These are phyloP conservation scores for Aphelinus certus DNA, from an alignment of 1,140 invertebrate genomes.

Conservation along the genomic window DNA sequence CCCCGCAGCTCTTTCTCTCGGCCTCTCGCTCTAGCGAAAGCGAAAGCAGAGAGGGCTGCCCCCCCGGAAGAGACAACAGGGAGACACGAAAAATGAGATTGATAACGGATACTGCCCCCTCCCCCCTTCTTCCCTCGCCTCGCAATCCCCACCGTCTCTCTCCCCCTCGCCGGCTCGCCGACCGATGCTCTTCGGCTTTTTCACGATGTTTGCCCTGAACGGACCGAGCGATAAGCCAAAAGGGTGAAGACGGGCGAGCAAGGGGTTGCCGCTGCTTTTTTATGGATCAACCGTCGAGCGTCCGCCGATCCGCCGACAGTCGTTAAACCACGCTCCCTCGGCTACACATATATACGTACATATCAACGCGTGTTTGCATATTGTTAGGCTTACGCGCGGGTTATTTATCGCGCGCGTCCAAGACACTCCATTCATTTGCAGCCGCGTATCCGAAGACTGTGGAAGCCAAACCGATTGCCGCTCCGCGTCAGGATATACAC, in stretches of 20 bases:
- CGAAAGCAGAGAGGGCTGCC: constrained; percentile 43
- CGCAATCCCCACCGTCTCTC: not conserved
- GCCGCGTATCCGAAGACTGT: too few species aligned
- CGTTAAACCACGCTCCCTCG: constrained; percentile 29
- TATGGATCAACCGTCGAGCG: constrained; percentile 10
- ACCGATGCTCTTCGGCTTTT: constrained; percentile 60
- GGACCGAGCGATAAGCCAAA: constrained; percentile 58
- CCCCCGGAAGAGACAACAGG: constrained; percentile 33
- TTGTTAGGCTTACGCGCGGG: constrained; percentile 28
- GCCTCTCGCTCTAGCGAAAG: not conserved
- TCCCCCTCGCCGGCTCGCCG: not conserved
- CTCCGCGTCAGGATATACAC: constrained; percentile 14
- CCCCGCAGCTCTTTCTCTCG: not conserved
- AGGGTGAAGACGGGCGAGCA: constrained; percentile 9
- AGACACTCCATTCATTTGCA: too few species aligned
- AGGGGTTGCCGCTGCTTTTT: constrained; percentile 19
- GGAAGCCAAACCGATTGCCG: not conserved
- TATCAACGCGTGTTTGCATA: constrained; percentile 34
- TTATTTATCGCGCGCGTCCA: constrained; percentile 19
- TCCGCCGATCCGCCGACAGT: not conserved
- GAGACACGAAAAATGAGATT: constrained; percentile 47
- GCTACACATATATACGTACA: not conserved
- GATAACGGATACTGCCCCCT: constrained; percentile 59
- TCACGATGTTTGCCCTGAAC: constrained; percentile 61
- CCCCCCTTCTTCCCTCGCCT: too few species aligned